A percentile compares a stretch with the other conserved stretches of the same genome.
Evolutionary conservation across 1,140 invertebrate genomes (phyloP).

Genomic region (Drosophila asahinai): DNA sequence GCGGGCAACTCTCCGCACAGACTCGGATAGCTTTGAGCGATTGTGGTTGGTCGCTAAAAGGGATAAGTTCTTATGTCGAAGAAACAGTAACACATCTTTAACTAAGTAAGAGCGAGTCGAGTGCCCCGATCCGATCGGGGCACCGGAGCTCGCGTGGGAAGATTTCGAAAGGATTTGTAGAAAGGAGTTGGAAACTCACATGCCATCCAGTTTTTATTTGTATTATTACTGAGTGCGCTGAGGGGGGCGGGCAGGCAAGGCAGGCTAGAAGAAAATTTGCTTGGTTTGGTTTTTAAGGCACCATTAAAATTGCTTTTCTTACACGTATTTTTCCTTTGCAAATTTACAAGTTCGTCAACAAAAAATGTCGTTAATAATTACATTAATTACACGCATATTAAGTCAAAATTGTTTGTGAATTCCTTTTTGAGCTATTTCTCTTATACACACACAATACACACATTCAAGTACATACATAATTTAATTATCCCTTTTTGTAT

Average conservation of each 20-base stretch:
- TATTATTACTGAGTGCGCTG: conserved; percentile 39
- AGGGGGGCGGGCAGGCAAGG: conserved; percentile 51
- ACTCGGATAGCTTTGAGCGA: conserved; percentile 73
- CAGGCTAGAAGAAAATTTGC: conserved; percentile 75
- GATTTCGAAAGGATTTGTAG: conserved; percentile 29
- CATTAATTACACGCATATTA: conserved; percentile 61
- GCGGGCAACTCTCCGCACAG: conserved; percentile 72
- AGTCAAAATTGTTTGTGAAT: conserved; percentile 62
- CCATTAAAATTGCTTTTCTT: conserved; percentile 85
- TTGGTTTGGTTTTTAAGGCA: conserved; percentile 85
- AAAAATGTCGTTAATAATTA: conserved; percentile 66
- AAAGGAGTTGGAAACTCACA: conserved; percentile 70
- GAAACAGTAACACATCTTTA: conserved; percentile 53
- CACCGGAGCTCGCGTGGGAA: conserved; percentile 18
- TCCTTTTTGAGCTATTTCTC: conserved; percentile 65
- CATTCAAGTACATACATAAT: conserved; percentile 74
- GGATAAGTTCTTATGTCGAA: conserved; percentile 78
- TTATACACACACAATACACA: conserved; percentile 65
- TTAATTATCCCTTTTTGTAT: conserved; percentile 63
- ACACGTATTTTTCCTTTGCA: conserved; percentile 85
- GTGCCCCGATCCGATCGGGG: conserved; percentile 10
- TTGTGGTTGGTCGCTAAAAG: conserved; percentile 72
- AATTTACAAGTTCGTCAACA: conserved; percentile 83
- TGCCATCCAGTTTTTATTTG: conserved; percentile 41
- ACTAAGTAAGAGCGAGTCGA: conserved; percentile 18